Evolutionary conservation across 2,888 invertebrate genomes (phyloP), one percentile per base, ranked within the genome.

Genomic region (Bellardia pandia): DNA sequence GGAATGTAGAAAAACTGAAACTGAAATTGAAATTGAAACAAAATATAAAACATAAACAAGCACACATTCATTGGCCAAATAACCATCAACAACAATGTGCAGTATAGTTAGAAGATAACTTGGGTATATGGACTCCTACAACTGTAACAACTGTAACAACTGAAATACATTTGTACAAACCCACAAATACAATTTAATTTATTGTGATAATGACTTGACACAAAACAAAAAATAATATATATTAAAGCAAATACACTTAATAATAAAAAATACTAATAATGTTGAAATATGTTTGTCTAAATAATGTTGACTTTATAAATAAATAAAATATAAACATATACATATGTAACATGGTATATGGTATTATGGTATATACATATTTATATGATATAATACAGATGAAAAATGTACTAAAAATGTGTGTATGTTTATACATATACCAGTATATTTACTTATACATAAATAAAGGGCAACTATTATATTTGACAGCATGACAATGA

Each of bases 401-500:
- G 7, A 23, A 56, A 3, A 14, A 60, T 58, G 2, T 30, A 60
- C 23, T 23, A 51, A 51, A 51, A 56, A 6, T 23, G 23, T 56
- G n/a, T 56, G 23, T 23, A 23, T 8, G 8, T 23, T 1, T 56
- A 23, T 56, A 14, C 16, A 64, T 37, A 33, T 37, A 62, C 51
- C 1, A 23, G 23, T 77, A 42, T 30, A 33, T 71, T 4, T 6
- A 74, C n/a, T 16, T 42, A 40, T 33, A 71, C 33, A 74, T 37
- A 23, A 78, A 37, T 69, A 51, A 77, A 16, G 45, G 23, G 37
- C 56, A 86, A 64, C 62, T 64, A 79, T 60, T 66, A 76, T 56
- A 62, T 79, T 76, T 84, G 83, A 83, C 86, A 87, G 72, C 69
- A 53, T 60, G 58, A 77, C 62, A 81, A 75, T 42, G 45, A 82